Evolutionary conservation across 2,113 vertebrate species (phyloP).

Genomic region (Coturnix japonica): DNA sequence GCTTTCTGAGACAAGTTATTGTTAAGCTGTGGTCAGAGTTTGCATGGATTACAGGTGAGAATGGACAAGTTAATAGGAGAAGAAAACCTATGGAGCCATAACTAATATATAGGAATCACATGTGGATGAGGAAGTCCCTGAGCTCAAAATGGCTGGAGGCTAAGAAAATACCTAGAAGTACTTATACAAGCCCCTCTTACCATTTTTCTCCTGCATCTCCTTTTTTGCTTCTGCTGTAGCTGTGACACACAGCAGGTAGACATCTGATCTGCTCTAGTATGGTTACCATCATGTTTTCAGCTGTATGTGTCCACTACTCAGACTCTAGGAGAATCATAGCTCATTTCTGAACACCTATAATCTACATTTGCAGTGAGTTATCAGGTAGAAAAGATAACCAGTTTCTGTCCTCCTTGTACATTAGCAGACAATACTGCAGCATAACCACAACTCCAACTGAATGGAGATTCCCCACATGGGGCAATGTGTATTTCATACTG

Average conservation of each 20-base stretch:
- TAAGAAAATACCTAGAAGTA: neutral
- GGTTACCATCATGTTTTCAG: neutral
- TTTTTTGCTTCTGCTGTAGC: neutral
- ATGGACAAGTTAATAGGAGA: too few species aligned
- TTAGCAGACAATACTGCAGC: neutral
- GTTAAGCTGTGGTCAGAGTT: too few species aligned
- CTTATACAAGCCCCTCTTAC: accelerated
- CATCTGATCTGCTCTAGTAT: neutral
- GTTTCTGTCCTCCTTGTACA: neutral
- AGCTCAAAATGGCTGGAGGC: neutral
- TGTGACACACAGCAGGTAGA: neutral
- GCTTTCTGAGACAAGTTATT: too few species aligned
- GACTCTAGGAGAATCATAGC: neutral
- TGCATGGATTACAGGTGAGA: too few species aligned
- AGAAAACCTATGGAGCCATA: neutral
- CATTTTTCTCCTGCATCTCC: neutral
- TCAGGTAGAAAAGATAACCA: neutral
- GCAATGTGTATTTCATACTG: neutral
- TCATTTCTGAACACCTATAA: neutral
- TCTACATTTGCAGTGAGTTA: neutral
- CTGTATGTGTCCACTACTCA: neutral
- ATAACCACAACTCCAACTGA: neutral
- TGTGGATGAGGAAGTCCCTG: neutral
- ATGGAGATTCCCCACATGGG: neutral
- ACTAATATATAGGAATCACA: neutral